Conservation (phyloP, 2,113 vertebrate species). For the Aptenodytes forsteri region DNA sequence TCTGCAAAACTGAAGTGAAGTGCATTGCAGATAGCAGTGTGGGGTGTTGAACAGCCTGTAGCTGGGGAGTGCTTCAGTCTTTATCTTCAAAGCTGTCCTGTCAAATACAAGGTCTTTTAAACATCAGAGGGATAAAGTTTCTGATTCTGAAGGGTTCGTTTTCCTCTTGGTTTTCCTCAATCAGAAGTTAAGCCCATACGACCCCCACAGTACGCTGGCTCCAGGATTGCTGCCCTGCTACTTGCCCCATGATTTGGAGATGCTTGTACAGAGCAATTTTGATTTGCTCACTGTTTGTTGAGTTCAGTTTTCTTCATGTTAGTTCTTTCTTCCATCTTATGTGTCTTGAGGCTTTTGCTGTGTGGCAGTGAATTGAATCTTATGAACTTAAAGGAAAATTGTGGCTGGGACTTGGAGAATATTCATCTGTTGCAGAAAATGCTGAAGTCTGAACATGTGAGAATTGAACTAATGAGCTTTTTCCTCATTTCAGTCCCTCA, state of each 20-base stretch:
- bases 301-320: conserved; percentile 51
- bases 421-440: conserved; percentile 52
- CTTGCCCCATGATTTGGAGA: conserved; percentile 60
- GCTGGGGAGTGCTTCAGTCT: conserved; percentile 65
- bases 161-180: conserved; percentile 76
- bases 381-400: conserved; percentile 44
- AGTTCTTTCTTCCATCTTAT: conserved; percentile 2
- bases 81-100: conserved; percentile 79
- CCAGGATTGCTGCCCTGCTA: conserved; percentile 51
- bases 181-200: conserved; percentile 73
- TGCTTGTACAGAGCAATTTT: conserved; percentile 25
- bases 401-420: conserved; percentile 27
- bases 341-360: conserved; percentile 35
- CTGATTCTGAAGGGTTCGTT: conserved; percentile 72
- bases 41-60: conserved; percentile 74
- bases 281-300: conserved; percentile 59
- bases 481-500: neutral
- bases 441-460: conserved; percentile 45
- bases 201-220: conserved; percentile 64
- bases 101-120: conserved; percentile 75
- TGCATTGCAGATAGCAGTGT: conserved; percentile 40
- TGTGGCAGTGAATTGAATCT: conserved; percentile 8
- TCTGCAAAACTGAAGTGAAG: conserved; percentile 47
- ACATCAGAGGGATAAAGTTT: conserved; percentile 80
- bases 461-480: conserved; percentile 43